These are phyloP conservation scores for Trisateles emortualis DNA, from an alignment of 2,888 invertebrate genomes.

Conservation along the genomic window DNA sequence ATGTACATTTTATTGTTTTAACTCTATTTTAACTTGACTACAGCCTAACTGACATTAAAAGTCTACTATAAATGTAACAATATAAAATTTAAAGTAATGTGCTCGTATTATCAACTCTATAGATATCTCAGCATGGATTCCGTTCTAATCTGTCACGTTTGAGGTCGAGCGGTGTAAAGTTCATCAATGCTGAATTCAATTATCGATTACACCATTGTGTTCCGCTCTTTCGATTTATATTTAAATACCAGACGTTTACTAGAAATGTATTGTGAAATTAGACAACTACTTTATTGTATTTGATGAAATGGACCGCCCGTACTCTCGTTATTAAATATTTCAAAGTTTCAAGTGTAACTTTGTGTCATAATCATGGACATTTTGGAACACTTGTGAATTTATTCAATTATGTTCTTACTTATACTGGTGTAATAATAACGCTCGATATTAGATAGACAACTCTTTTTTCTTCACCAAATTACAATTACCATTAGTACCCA, in stretches of 20 bases:
- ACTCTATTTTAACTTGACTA: no score
- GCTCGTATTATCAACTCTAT: conserved; percentile 63
- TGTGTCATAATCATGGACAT: conserved; percentile 13
- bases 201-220: conserved; percentile 87
- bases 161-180: conserved; percentile 85
- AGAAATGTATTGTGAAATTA: conserved; percentile 84
- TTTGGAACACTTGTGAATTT: conserved; percentile 1
- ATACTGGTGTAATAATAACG: no score
- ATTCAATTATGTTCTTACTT: no score
- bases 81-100: conserved; percentile 6
- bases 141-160: conserved; percentile 87
- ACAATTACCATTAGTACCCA: no score
- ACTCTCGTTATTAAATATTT: conserved; percentile 54
- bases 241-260: conserved; percentile 85
- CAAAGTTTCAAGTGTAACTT: conserved; percentile 28
- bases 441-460: no score
- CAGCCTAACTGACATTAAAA: no score
- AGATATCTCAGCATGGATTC: conserved; percentile 66
- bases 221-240: conserved; percentile 86
- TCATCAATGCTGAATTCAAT: conserved; percentile 87
- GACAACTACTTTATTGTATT: conserved; percentile 75
- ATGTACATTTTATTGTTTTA: no score
- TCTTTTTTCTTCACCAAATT: no score
- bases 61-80: no score
- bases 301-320: conserved; percentile 78